Percentiles rank a stretch among this genome's conserved stretches.
Evolutionary conservation across 2,113 vertebrate genomes (phyloP).

Genomic region (Sinocyclocheilus anophthalmus): DNA sequence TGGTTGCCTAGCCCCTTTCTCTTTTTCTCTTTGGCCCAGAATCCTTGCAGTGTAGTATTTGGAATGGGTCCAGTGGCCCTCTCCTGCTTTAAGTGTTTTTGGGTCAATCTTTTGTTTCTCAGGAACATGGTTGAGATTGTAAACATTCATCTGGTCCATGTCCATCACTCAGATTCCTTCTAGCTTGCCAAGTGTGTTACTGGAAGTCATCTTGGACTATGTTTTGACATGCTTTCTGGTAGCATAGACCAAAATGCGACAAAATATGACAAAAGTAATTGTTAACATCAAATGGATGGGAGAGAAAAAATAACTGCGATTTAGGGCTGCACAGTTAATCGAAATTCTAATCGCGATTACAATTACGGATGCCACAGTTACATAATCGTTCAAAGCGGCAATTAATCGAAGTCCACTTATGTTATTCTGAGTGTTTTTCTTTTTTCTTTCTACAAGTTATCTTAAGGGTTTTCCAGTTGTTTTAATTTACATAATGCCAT

Average conservation of each 20-base stretch:
- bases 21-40: slow-evolving; percentile 51
- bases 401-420: too few species aligned
- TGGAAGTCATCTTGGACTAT: slow-evolving; percentile 41
- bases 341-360: too few species aligned
- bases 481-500: too few species aligned
- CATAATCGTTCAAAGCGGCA: too few species aligned
- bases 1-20: slow-evolving; percentile 61
- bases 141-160: slow-evolving; percentile 36
- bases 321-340: too few species aligned
- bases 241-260: not conserved
- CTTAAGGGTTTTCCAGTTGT: too few species aligned
- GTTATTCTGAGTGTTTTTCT: too few species aligned
- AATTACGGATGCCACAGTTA: too few species aligned
- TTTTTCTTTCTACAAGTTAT: too few species aligned
- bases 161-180: slow-evolving; percentile 45
- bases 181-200: slow-evolving; percentile 36
- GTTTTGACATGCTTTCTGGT: slow-evolving; percentile 38
- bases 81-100: slow-evolving; percentile 48
- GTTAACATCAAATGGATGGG: not conserved
- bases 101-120: slow-evolving; percentile 52
- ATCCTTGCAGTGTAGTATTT: slow-evolving; percentile 50
- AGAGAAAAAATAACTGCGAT: not conserved
- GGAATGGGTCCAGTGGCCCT: slow-evolving; percentile 37
- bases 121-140: slow-evolving; percentile 32
- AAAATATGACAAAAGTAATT: not conserved